Evolutionary conservation across 2,797 vertebrate species (phyloP), one percentile per base, ranked within the genome.

Genomic region (Fistularia tabacaria): DNA sequence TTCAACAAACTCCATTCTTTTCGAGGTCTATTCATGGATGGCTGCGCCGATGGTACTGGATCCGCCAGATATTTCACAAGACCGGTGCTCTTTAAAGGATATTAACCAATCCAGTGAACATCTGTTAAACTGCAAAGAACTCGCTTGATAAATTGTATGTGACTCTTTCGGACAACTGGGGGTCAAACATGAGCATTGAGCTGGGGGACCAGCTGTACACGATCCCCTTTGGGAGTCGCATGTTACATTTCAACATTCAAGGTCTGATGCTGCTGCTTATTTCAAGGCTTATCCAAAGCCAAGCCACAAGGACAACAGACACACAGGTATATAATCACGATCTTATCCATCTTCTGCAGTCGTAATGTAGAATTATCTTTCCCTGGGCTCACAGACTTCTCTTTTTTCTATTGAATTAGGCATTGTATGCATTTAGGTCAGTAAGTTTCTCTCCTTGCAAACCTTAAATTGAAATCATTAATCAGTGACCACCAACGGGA

Each of bases 101-200:
- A 25, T 25, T 25, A 25, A 25, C 25, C 25, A 10, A 41, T 41
- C 40, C 40, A 40, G 9, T 7, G 7, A 25, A 25, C 25, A 25
- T 25, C 25, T 25, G 25, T 25, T 25, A 25, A 25, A 25, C 57
- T 55, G 49, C 43, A 54, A 55, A 61, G 51, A 58, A 60, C 14
- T 51, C 54, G 10, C 41, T 59, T 80, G 81, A 84, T 85, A 70
- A 84, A 85, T 85, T 72, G 66, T 48, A 49, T 40, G 57, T 65
- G 46, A 66, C 66, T 59, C 62, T 65, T 51, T 38, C 69, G 65
- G 76, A 69, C n/a, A 36, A 66, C 36, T 57, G 44, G 56, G 79
- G 76, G 82, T 81, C 81, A 82, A 83, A 77, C 40, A 57, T 51
- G 61, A 58, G 59, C 63, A 38, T 54, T 51, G 45, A 7, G 14